Percentiles rank a stretch among this genome's conserved stretches.
Evolutionary conservation across 2,888 invertebrate species (phyloP).

Genomic region (Gnatocerus cornutus): DNA sequence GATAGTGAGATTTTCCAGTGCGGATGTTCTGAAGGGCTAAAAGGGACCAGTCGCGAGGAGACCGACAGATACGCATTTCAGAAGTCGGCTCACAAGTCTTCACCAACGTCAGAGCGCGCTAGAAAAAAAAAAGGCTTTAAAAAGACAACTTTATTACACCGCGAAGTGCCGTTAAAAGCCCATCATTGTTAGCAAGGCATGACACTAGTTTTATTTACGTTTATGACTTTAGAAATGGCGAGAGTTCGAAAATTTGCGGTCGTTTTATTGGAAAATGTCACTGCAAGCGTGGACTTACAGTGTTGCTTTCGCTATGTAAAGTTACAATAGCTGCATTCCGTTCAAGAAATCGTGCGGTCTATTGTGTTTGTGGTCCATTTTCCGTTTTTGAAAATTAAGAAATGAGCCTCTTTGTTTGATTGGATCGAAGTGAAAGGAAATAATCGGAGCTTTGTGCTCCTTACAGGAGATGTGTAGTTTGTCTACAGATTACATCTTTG

Average conservation of each 20-base stretch:
- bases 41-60: conserved; percentile 93
- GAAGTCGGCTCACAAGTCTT: conserved; percentile 95
- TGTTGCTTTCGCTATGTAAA: conserved; percentile 12
- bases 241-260: conserved; percentile 17
- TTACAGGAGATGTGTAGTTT: conserved; percentile 30
- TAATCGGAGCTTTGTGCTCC: conserved; percentile 11
- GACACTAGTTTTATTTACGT: too few species aligned
- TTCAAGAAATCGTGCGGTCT: conserved; percentile 48
- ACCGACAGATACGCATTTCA: conserved; percentile 91
- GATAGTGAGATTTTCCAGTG: conserved; percentile 94
- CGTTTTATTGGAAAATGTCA: conserved; percentile 45
- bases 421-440: conserved; percentile 30
- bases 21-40: conserved; percentile 92
- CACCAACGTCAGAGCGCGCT: conserved; percentile 88
- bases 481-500: conserved; percentile 36
- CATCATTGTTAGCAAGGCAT: too few species aligned
- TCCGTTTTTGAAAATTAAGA: conserved; percentile 8
- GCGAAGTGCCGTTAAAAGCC: too few species aligned
- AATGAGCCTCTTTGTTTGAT: conserved; percentile 24
- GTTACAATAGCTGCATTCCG: conserved; percentile 45
- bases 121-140: conserved; percentile 60
- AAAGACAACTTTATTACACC: too few species aligned
- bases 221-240: neutral
- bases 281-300: conserved; percentile 35
- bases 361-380: conserved; percentile 35